Evolutionary conservation across 1,140 invertebrate species (phyloP).

Genomic region (honey bee (Apis mellifera)): Amel_HAv3.1 CM009931.2:9898501-9899000

Average conservation of each 20-base stretch:
- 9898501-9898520: slow-evolving; percentile 23
- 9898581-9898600: neutral
- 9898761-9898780: neutral
- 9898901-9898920: too few species aligned
- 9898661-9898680: neutral
- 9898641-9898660: neutral
- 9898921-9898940: too few species aligned
- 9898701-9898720: neutral
- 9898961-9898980: too few species aligned
- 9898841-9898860: neutral
- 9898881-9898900: too few species aligned
- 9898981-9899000: neutral
- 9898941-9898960: too few species aligned
- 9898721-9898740: neutral
- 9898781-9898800: neutral
- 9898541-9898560: neutral
- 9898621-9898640: neutral
- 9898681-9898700: neutral
- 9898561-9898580: neutral
- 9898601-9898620: neutral
- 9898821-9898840: neutral
- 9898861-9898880: neutral
- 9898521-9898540: neutral
- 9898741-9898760: neutral
- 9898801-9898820: neutral